Evolutionary conservation across 1,140 invertebrate genomes (phyloP).

Genomic region (Acyrthosiphon pisum): DNA sequence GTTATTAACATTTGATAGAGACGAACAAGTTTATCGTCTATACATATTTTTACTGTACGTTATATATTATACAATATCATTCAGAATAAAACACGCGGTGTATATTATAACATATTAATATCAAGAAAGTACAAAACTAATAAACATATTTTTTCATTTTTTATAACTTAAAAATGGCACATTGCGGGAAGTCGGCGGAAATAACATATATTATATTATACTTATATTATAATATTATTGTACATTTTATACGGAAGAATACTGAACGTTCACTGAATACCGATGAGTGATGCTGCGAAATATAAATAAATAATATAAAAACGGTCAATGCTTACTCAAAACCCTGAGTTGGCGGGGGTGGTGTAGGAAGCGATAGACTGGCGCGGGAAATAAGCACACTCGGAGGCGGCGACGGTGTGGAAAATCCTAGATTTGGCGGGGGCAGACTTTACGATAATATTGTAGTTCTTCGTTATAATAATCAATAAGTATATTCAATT

Average conservation of each 20-base stretch:
- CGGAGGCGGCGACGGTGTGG: too few species aligned
- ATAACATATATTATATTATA: not conserved
- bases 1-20: not conserved
- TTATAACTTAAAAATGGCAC: not conserved
- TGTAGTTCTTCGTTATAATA: not conserved
- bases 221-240: too few species aligned
- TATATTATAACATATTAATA: not conserved
- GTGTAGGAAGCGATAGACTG: too few species aligned
- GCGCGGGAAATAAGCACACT: not conserved
- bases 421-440: not conserved
- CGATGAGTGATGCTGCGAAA: not conserved
- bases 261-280: conserved; percentile 39
- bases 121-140: not conserved
- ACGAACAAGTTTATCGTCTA: not conserved
- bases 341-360: not conserved
- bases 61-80: not conserved
- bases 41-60: not conserved
- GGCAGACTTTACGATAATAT: not conserved
- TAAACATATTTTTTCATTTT: not conserved
- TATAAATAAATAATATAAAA: not conserved
- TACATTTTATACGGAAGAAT: not conserved
- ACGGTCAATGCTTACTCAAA: not conserved
- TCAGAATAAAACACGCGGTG: not conserved
- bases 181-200: not conserved
- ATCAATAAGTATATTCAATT: too few species aligned